Conservation (phyloP, 2,797 vertebrate species). For the Xyrichtys novacula region DNA sequence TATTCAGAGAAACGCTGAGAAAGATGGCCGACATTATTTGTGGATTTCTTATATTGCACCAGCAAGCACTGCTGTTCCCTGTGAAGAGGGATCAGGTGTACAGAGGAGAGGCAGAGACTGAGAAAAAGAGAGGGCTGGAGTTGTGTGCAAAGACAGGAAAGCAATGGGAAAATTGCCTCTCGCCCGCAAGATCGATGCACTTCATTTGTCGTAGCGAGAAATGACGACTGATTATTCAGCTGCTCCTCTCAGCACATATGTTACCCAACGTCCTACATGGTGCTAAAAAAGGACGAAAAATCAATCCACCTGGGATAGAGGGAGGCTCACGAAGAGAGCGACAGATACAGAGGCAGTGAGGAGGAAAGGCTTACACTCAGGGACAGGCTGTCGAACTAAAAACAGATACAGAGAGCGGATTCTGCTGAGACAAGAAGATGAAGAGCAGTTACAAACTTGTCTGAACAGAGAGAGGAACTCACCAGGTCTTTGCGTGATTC, state of each 20-base stretch:
- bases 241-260: conserved; percentile 70
- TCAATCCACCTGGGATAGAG: conserved; percentile 46
- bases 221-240: conserved; percentile 84
- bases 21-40: conserved; percentile 60
- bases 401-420: not conserved
- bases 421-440: not conserved
- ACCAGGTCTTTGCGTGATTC: conserved; percentile 95
- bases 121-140: conserved; percentile 13
- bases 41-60: conserved; percentile 70
- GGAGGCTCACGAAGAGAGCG: conserved; percentile 4
- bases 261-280: conserved; percentile 52
- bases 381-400: not conserved
- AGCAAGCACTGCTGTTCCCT: conserved; percentile 41
- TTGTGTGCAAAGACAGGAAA: conserved; percentile 60
- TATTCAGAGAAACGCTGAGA: conserved; percentile 53
- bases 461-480: conserved; percentile 47
- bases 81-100: conserved; percentile 42
- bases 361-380: conserved; percentile 12
- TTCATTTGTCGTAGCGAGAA: conserved; percentile 79
- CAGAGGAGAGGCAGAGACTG: conserved; percentile 14
- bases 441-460: not conserved
- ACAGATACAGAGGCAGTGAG: conserved; percentile 31
- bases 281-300: conserved; percentile 42
- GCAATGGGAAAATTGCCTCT: conserved; percentile 79
- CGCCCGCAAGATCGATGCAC: conserved; percentile 79